Evolutionary conservation across 2,797 vertebrate species (phyloP).

Genomic region (Mormyrus proboscirostris): DNA sequence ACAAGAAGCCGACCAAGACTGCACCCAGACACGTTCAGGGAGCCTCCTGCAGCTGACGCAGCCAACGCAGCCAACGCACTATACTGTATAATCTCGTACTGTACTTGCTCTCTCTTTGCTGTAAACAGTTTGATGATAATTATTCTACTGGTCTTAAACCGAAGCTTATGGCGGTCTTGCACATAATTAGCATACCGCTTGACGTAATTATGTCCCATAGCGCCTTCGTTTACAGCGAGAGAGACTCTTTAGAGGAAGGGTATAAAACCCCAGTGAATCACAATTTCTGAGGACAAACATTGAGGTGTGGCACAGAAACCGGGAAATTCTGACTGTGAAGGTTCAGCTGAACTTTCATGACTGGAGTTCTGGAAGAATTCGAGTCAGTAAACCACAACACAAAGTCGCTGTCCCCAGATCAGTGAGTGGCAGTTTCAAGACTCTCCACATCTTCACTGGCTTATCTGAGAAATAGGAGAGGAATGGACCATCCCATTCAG

Average conservation of each 20-base stretch:
- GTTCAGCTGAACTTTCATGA: background rate
- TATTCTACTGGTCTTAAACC: background rate
- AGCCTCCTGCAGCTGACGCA: background rate
- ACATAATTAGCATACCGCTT: conserved; percentile 1
- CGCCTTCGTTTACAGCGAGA: background rate
- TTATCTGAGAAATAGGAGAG: background rate
- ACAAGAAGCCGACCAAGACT: background rate
- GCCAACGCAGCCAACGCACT: background rate
- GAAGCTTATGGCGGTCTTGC: background rate
- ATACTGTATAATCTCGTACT: background rate
- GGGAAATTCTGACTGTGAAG: background rate
- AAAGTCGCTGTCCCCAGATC: background rate
- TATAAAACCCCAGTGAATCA: background rate
- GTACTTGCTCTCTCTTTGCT: background rate
- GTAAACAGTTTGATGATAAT: background rate
- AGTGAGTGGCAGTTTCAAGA: background rate
- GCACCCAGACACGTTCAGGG: background rate
- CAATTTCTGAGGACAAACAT: background rate
- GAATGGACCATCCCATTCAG: background rate
- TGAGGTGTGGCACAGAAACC: background rate
- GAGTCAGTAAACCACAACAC: background rate
- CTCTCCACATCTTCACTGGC: background rate
- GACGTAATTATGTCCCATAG: background rate
- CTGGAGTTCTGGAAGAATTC: background rate
- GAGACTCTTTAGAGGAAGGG: background rate